phyloP scores from a whole-genome alignment of 2,888 invertebrate genomes.

The Hirtodrosophila confusa region DNA sequence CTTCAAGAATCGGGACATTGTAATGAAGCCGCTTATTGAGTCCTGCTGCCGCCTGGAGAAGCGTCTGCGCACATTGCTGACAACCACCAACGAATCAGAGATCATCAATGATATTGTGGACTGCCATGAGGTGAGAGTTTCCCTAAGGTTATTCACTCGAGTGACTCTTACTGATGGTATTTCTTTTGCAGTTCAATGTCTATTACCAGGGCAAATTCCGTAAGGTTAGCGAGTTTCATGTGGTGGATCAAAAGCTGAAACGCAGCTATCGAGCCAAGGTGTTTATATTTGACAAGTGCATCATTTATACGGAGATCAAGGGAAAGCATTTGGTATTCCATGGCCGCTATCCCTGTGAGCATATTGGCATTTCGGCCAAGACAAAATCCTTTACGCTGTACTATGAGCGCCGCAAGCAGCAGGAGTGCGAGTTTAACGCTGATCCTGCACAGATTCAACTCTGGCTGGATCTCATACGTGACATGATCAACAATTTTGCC shows the following conservation, averaged over 20 bases:
- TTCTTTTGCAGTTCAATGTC: constrained; percentile 80
- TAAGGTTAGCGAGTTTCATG: constrained; percentile 82
- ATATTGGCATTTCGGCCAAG: constrained; percentile 81
- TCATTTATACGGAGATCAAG: constrained; percentile 83
- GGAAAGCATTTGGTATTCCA: constrained; percentile 82
- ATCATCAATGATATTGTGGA: constrained; percentile 83
- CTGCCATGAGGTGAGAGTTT: constrained; percentile 76
- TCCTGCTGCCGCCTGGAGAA: constrained; percentile 84
- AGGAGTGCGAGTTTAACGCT: constrained; percentile 82
- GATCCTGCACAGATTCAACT: constrained; percentile 74
- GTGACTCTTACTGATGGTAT: background rate
- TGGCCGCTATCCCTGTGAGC: constrained; percentile 83
- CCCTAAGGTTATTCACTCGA: background rate
- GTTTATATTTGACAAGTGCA: constrained; percentile 84
- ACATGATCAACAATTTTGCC: constrained; percentile 81
- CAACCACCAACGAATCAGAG: constrained; percentile 83
- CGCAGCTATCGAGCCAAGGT: constrained; percentile 82
- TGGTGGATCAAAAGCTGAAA: constrained; percentile 79
- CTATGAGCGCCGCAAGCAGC: constrained; percentile 82
- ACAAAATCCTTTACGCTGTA: constrained; percentile 81
- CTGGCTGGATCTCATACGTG: constrained; percentile 82
- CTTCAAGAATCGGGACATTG: constrained; percentile 81
- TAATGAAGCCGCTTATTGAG: constrained; percentile 82
- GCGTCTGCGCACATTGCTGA: constrained; percentile 80
- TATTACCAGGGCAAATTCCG: constrained; percentile 83